Percentiles rank a stretch among this genome's conserved stretches.
phyloP scores from a whole-genome alignment of 1,140 invertebrate species.

The Phymastichus coffea region DNA sequence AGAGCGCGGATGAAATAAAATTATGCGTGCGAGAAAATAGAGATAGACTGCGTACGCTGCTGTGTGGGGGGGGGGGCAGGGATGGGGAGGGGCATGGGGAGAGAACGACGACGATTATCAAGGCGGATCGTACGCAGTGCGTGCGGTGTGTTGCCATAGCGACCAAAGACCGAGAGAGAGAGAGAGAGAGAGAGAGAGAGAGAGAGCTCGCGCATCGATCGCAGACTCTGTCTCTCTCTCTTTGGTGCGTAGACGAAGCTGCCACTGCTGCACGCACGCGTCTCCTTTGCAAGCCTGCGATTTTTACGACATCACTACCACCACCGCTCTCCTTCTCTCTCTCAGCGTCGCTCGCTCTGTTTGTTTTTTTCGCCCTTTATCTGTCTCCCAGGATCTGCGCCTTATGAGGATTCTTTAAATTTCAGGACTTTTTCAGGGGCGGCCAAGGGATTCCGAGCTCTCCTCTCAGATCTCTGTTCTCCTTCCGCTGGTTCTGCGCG shows the following conservation, averaged over 20 bases:
- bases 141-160: conserved; percentile 47
- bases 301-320: conserved; percentile 19
- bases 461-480: no score
- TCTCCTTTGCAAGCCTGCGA: no score
- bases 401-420: conserved; percentile 12
- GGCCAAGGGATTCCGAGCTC: no score
- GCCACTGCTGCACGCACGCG: conserved; percentile 38
- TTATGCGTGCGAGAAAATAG: conserved; percentile 8
- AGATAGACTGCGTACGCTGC: no score
- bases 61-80: conserved; percentile 5
- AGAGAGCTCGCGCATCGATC: conserved; percentile 54
- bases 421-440: neutral
- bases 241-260: conserved; percentile 44
- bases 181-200: neutral
- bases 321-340: conserved; percentile 1
- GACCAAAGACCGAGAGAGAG: conserved; percentile 29
- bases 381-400: no score
- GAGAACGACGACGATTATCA: conserved; percentile 36
- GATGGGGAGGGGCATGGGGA: neutral
- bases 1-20: conserved; percentile 30
- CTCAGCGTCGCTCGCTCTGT: neutral
- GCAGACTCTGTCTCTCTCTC: no score
- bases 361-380: no score
- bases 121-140: conserved; percentile 43
- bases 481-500: neutral